A percentile compares a stretch with the other conserved stretches of the same genome.
Conservation (phyloP, 2,888 invertebrate genomes). For the Ormyrus rosae region DNA sequence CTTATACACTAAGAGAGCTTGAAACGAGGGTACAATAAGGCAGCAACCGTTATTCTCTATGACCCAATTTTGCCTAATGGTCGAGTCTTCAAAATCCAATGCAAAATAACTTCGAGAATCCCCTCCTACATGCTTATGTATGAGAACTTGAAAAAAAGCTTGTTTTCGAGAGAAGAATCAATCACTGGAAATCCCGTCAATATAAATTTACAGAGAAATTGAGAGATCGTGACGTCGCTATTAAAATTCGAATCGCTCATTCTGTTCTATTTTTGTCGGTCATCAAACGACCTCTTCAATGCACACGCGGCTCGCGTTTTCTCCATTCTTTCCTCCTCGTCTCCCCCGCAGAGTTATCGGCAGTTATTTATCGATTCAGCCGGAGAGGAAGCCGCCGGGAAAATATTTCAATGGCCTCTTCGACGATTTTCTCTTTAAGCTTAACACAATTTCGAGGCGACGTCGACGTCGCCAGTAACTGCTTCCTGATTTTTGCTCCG, state of each 20-base stretch:
- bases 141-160: neutral
- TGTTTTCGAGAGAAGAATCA: constrained; percentile 4
- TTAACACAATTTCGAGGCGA: too few species aligned
- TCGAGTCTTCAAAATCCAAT: too few species aligned
- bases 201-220: neutral
- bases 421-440: too few species aligned
- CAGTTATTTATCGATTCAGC: constrained; percentile 27
- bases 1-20: too few species aligned
- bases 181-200: constrained; percentile 28
- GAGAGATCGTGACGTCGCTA: neutral
- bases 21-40: too few species aligned
- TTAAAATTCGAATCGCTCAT: constrained; percentile 34
- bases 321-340: neutral
- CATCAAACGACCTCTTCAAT: constrained; percentile 15
- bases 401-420: constrained; percentile 5
- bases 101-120: too few species aligned
- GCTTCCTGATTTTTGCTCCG: too few species aligned
- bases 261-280: constrained; percentile 14
- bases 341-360: neutral
- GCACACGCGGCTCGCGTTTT: neutral
- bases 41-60: too few species aligned
- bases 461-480: too few species aligned
- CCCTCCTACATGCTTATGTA: too few species aligned
- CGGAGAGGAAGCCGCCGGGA: neutral
- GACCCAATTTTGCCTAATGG: too few species aligned